Conservation (phyloP, 2,888 invertebrate genomes). For the Pachydiplax longipennis region DNA sequence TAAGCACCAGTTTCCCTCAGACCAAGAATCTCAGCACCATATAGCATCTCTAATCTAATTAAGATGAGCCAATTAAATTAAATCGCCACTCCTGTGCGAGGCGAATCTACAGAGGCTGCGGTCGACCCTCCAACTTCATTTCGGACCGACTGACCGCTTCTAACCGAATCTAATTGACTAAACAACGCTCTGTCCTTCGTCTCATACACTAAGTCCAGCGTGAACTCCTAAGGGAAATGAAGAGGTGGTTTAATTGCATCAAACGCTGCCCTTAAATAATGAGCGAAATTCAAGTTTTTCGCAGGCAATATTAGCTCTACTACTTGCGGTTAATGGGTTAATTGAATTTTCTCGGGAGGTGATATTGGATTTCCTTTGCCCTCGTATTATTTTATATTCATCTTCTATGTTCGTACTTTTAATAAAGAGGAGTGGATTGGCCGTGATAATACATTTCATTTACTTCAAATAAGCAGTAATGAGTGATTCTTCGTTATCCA, state of each 20-base stretch:
- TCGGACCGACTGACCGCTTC: slow-evolving; percentile 56
- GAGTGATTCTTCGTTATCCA: no score
- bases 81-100: not conserved
- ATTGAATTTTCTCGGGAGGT: not conserved
- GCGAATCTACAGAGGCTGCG: not conserved
- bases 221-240: slow-evolving; percentile 28
- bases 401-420: no score
- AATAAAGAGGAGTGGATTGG: no score
- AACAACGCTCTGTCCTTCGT: not conserved
- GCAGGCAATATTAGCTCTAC: not conserved
- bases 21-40: not conserved
- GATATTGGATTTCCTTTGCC: not conserved
- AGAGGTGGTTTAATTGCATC: slow-evolving; percentile 57
- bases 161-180: slow-evolving; percentile 49
- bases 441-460: no score
- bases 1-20: not conserved
- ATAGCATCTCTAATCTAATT: slow-evolving; percentile 45
- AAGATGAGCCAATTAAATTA: slow-evolving; percentile 46
- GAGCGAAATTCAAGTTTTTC: not conserved
- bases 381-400: no score
- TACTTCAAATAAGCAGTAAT: no score
- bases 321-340: no score
- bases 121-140: slow-evolving; percentile 5
- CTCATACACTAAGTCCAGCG: not conserved
- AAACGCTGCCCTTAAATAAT: slow-evolving; percentile 50